Conservation (phyloP, 1,140 invertebrate genomes). For the Dreissena polymorpha region DNA sequence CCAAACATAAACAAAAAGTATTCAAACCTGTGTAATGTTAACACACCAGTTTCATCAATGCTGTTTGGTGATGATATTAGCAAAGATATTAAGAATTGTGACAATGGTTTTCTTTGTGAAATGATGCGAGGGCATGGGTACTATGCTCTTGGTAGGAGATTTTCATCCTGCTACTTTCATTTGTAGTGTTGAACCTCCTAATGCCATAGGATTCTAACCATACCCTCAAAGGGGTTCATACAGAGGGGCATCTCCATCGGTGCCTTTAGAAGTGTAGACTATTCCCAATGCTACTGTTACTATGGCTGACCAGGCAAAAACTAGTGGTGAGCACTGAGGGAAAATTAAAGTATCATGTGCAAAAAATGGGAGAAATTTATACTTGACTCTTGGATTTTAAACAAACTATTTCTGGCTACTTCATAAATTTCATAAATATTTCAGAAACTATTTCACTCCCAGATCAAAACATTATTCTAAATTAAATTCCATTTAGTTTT, state of each 20-base stretch:
- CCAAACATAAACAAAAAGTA: conserved; percentile 24
- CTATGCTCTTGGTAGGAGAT: background rate
- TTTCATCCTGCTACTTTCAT: background rate
- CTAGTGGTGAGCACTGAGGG: conserved; percentile 16
- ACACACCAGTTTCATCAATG: background rate
- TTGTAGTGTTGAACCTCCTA: background rate
- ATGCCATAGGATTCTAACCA: background rate
- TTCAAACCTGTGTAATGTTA: conserved; percentile 2
- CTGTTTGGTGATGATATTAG: conserved; percentile 43
- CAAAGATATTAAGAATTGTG: conserved; percentile 47
- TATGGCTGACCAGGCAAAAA: background rate
- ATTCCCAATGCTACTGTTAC: background rate
- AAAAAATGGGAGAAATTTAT: conserved; percentile 27
- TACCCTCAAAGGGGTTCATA: background rate
- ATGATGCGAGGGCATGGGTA: background rate
- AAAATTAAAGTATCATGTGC: conserved; percentile 11
- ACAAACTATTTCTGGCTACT: background rate
- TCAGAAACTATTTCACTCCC: background rate
- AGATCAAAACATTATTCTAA: background rate
- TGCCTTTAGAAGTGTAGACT: background rate
- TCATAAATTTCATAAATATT: too few relatives aligned
- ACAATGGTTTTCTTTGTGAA: conserved; percentile 3
- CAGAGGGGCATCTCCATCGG: background rate
- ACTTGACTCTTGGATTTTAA: conserved; percentile 6
- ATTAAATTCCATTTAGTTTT: background rate